phyloP scores from a whole-genome alignment of 2,888 invertebrate genomes.

The Nemurella pictetii region DNA sequence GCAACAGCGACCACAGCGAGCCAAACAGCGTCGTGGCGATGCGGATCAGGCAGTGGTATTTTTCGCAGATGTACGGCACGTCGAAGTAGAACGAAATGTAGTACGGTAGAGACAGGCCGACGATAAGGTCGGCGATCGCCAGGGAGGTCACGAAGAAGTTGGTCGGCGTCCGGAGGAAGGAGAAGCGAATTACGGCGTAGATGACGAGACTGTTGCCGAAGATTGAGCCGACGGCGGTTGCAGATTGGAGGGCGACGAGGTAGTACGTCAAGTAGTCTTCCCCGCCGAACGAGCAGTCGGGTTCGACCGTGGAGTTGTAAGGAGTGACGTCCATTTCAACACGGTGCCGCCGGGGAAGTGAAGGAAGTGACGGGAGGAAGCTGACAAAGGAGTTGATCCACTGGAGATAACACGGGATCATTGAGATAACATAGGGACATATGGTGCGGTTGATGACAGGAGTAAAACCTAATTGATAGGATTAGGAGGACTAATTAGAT shows the following conservation, averaged over 20 bases:
- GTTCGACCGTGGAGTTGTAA: neutral
- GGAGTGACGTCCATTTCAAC: neutral
- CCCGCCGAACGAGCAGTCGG: conserved; percentile 11
- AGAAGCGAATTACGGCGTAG: conserved; percentile 37
- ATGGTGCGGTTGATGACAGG: neutral
- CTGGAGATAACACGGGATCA: neutral
- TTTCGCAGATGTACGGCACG: conserved; percentile 42
- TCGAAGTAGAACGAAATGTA: conserved; percentile 46
- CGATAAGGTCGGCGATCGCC: conserved; percentile 43
- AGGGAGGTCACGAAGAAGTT: conserved; percentile 44
- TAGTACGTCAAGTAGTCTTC: neutral
- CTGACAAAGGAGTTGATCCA: neutral
- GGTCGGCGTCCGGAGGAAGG: conserved; percentile 41
- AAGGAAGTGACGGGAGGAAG: neutral
- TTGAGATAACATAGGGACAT: neutral
- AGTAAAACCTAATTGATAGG: neutral
- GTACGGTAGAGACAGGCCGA: conserved; percentile 43
- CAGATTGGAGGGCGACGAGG: conserved; percentile 31
- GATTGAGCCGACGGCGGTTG: conserved; percentile 38
- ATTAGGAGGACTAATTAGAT: neutral
- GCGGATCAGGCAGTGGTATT: conserved; percentile 42
- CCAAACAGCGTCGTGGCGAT: conserved; percentile 42
- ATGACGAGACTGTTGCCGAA: conserved; percentile 41
- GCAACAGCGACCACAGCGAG: conserved; percentile 43
- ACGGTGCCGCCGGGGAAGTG: neutral